A percentile compares a stretch with the other conserved stretches of the same genome.
phyloP scores from a whole-genome alignment of 2,888 invertebrate genomes.

The Prenolepis imparis region DNA sequence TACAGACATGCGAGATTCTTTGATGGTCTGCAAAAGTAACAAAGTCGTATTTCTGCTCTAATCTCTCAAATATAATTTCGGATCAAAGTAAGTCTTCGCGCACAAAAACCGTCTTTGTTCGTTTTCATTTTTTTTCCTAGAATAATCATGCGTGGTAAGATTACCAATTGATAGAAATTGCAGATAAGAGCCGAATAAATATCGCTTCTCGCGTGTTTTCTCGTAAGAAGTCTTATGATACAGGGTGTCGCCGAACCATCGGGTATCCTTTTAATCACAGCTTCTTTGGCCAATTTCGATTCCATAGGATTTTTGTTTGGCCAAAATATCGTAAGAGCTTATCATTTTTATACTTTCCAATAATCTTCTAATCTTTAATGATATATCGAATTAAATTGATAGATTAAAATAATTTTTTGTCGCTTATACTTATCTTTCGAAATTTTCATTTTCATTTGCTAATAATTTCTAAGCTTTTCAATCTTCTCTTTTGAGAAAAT shows the following conservation, averaged over 20 bases:
- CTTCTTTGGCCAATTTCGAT: constrained; percentile 18
- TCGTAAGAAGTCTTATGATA: constrained; percentile 26
- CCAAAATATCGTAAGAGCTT: constrained; percentile 22
- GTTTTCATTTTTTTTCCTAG: not conserved
- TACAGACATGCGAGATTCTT: constrained; percentile 35
- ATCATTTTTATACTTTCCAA: constrained; percentile 22
- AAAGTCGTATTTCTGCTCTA: constrained; percentile 15
- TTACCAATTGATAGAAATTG: constrained; percentile 41
- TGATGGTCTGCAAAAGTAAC: constrained; percentile 37
- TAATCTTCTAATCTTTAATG: constrained; percentile 24
- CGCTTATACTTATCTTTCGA: not conserved
- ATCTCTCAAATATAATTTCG: constrained; percentile 24
- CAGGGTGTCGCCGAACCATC: constrained; percentile 36
- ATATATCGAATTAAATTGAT: constrained; percentile 21
- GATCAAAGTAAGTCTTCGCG: constrained; percentile 18
- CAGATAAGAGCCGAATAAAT: constrained; percentile 41
- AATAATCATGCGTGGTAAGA: constrained; percentile 31
- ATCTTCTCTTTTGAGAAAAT: not conserved
- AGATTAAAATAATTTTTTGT: constrained; percentile 13
- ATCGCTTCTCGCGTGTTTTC: constrained; percentile 26
- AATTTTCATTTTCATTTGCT: constrained; percentile 15
- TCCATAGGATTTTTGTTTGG: constrained; percentile 25
- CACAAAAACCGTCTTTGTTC: not conserved
- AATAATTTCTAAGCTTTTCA: constrained; percentile 11
- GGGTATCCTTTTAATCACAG: constrained; percentile 38